Evolutionary conservation across 1,140 invertebrate genomes (phyloP), one percentile per base, ranked within the genome.

Genomic region (Sarcophaga bullata): DNA sequence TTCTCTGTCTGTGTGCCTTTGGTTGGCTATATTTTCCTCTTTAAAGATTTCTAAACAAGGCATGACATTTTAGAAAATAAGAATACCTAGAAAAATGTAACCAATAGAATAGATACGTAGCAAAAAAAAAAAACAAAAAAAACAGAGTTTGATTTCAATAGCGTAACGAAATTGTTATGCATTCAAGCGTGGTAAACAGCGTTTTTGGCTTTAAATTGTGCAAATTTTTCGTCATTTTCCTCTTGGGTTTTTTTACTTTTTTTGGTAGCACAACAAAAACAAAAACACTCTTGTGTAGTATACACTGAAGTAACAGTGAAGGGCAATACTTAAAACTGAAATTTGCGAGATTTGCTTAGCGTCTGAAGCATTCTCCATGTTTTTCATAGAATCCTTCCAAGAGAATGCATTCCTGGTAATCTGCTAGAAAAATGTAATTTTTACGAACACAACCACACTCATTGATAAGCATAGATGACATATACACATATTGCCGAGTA

Each of bases 181-280:
- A 78, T 78, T 78, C 75, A 52, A 78, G 48, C 75, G 25, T 78
- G 75, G n/a, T 50, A 68, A 68, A 78, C 75, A 78, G 75, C 75
- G 48, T 78, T 78, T 78, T 78, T 78, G 75, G 75, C 75, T 78
- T 78, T 78, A 78, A 78, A 78, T 78, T 78, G 75, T 78, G 75
- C 48, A 78, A 78, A 78, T 78, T 78, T 78, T 78, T 78, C 75
- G 75, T 78, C 75, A 78, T 78, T 78, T 78, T 78, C 49, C 75
- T 78, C 75, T 78, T 19, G 75, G 75, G 48, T 52, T 78, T 78
- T 78, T 78, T 37, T 37, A 2, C 4, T 37, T 52, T 25, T 25
- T 78, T n/a, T 25, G 48, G 4, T 47, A 58, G n/a, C 6, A 58
- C 6, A 58, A 13, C 13, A n/a, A n/a, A 15, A n/a, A 15, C 0